A percentile compares a stretch with the other conserved stretches of the same genome.
Conservation (phyloP, 1,140 invertebrate genomes). For the Oryzaephilus surinamensis region DNA sequence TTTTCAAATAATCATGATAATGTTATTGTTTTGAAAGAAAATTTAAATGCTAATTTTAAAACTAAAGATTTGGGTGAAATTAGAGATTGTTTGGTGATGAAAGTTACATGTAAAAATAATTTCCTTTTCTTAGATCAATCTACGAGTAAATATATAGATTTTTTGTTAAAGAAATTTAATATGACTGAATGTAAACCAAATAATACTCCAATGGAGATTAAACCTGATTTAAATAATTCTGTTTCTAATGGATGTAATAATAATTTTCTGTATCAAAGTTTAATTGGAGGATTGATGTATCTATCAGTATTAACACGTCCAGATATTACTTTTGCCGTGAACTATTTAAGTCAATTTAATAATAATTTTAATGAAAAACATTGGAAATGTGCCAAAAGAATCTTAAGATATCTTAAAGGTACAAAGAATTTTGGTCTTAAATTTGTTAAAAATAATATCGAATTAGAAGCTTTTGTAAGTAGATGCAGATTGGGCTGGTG, state of each 20-base stretch:
- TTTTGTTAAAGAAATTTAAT: slow-evolving; percentile 12
- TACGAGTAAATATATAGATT: slow-evolving; percentile 22
- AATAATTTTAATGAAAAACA: slow-evolving; percentile 25
- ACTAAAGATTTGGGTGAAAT: too few relatives aligned
- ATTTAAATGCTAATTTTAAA: too few relatives aligned
- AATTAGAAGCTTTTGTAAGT: slow-evolving; percentile 23
- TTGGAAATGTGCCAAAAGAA: slow-evolving; percentile 32
- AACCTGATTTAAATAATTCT: slow-evolving; percentile 6
- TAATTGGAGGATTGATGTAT: slow-evolving; percentile 36
- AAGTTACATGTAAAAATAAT: too few relatives aligned
- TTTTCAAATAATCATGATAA: too few relatives aligned
- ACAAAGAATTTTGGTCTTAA: slow-evolving; percentile 28
- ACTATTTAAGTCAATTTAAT: slow-evolving; percentile 32
- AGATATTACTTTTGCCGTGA: slow-evolving; percentile 38
- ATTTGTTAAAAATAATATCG: too few relatives aligned
- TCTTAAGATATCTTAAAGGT: slow-evolving; percentile 36
- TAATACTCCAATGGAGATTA: slow-evolving; percentile 14
- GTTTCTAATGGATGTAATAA: neutral
- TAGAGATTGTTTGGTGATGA: too few relatives aligned
- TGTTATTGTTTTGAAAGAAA: too few relatives aligned
- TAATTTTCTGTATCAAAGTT: slow-evolving; percentile 22
- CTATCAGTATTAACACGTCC: slow-evolving; percentile 36
- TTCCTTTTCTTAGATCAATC: too few relatives aligned
- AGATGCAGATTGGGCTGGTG: slow-evolving; percentile 35
- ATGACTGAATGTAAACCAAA: slow-evolving; percentile 17